A percentile compares a stretch with the other conserved stretches of the same genome.
Conservation (phyloP, 2,113 vertebrate genomes). For the Tupaia chinensis region DNA sequence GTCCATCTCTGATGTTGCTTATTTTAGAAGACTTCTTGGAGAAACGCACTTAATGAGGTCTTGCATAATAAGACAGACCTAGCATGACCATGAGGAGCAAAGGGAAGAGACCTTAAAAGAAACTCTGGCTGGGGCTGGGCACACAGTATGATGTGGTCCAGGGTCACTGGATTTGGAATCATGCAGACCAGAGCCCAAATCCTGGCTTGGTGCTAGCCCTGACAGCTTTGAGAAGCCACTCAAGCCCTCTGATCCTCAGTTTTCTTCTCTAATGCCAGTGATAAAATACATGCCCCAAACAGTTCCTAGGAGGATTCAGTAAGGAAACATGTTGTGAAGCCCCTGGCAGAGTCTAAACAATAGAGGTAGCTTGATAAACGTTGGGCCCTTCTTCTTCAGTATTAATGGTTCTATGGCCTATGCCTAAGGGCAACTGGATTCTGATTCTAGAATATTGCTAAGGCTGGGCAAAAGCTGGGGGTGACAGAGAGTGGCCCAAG, state of each 20-base stretch:
- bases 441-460: background rate
- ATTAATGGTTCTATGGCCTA: background rate
- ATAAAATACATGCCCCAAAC: background rate
- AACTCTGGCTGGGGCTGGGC: no score
- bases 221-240: background rate
- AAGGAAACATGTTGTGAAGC: background rate
- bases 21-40: background rate
- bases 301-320: background rate
- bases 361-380: background rate
- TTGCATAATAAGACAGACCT: background rate
- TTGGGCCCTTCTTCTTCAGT: background rate
- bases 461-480: background rate
- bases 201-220: background rate
- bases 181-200: background rate
- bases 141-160: no score
- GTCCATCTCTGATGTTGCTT: background rate
- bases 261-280: background rate
- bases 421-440: background rate
- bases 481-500: background rate
- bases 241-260: background rate
- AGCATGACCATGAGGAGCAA: accelerated
- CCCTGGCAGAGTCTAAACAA: background rate
- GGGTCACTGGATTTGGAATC: background rate
- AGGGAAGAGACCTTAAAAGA: background rate
- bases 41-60: background rate